phyloP scores from a whole-genome alignment of 2,113 vertebrate genomes.

The Psophia crepitans region DNA sequence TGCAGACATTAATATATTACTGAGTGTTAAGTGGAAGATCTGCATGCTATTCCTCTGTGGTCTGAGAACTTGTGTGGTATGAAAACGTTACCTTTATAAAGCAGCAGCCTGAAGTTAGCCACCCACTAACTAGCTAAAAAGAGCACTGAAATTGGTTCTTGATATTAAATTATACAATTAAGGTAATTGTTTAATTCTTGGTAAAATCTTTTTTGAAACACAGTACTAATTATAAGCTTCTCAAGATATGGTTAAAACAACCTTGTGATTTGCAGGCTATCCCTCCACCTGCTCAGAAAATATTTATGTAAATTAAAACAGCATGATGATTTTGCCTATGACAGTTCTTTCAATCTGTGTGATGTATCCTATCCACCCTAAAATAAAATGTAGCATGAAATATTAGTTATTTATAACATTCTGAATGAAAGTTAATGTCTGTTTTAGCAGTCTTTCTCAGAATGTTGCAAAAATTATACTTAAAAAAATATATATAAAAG shows the following conservation, averaged over 20 bases:
- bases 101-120: not conserved
- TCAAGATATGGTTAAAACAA: not conserved
- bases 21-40: not conserved
- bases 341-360: not conserved
- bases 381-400: not conserved
- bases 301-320: not conserved
- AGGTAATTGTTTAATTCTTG: not conserved
- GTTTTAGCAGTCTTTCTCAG: not conserved
- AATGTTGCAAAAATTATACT: not conserved
- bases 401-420: not conserved
- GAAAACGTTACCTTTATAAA: not conserved
- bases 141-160: not conserved
- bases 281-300: not conserved
- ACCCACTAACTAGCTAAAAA: not conserved
- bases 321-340: not conserved
- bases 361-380: not conserved
- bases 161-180: not conserved
- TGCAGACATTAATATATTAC: not conserved
- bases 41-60: not conserved
- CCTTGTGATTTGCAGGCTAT: not conserved
- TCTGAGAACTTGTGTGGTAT: not conserved
- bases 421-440: not conserved
- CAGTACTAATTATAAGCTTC: not conserved
- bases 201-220: not conserved
- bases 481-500: not conserved